Percentiles rank a stretch among this genome's conserved stretches.
Evolutionary conservation across 2,888 invertebrate genomes (phyloP).

Genomic region (Siphonodentalium dalli): DNA sequence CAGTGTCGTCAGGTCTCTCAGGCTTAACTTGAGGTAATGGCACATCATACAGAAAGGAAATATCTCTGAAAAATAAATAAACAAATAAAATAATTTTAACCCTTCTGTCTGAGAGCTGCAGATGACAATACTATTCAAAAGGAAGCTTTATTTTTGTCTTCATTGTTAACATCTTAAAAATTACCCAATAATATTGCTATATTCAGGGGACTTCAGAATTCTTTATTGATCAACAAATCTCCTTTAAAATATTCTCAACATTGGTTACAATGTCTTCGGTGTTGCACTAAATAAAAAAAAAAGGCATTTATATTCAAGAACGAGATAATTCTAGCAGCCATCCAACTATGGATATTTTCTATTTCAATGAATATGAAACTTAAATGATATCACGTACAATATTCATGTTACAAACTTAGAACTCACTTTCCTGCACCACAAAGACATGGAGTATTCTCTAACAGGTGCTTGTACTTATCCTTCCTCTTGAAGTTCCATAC

Average conservation of each 20-base stretch:
- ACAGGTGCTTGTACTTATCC: slow-evolving; percentile 61
- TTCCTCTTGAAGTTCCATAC: slow-evolving; percentile 60
- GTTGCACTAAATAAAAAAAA: no score
- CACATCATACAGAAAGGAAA: slow-evolving; percentile 65
- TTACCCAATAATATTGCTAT: no score
- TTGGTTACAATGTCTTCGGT: no score
- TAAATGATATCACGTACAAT: background rate
- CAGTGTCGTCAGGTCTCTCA: slow-evolving; percentile 44
- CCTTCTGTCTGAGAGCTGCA: background rate
- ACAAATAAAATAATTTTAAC: no score
- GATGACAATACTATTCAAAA: background rate
- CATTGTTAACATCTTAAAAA: no score
- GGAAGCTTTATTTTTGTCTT: no score
- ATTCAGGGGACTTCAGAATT: no score
- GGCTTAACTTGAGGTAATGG: slow-evolving; percentile 45
- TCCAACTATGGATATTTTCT: background rate
- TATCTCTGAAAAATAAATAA: slow-evolving; percentile 57
- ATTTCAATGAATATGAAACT: background rate
- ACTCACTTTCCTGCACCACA: slow-evolving; percentile 65
- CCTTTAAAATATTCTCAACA: no score
- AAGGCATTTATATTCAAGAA: no score
- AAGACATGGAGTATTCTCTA: slow-evolving; percentile 60
- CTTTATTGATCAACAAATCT: no score
- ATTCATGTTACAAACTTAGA: background rate
- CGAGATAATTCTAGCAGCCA: no score